These are phyloP conservation scores for Acrobasis repandana DNA, from an alignment of 2,888 invertebrate genomes.

Conservation along the genomic window DNA sequence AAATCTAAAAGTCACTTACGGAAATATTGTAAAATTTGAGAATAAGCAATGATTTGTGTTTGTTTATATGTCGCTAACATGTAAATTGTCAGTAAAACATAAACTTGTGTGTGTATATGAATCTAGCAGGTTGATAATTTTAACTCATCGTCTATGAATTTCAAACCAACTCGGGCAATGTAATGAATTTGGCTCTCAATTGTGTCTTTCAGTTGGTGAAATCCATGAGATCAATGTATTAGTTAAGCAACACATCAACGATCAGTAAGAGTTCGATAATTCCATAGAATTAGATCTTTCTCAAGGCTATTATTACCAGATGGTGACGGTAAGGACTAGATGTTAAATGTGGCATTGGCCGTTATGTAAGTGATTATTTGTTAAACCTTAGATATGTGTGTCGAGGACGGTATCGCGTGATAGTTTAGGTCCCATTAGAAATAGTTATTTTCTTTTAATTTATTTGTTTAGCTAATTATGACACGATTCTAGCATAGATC, in stretches of 20 bases:
- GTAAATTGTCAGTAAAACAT: no score
- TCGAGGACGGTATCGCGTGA: not conserved
- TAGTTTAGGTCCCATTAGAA: not conserved
- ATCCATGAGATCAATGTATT: not conserved
- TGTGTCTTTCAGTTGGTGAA: not conserved
- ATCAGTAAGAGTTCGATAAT: slow-evolving; percentile 8
- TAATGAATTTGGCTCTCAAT: not conserved
- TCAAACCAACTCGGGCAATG: not conserved
- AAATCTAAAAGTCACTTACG: no score
- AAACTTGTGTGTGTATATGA: no score
- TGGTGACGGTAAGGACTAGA: not conserved
- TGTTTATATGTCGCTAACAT: no score
- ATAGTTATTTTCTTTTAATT: not conserved
- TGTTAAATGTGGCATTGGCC: not conserved
- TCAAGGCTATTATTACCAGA: not conserved
- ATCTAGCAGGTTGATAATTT: no score
- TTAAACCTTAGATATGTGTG: not conserved
- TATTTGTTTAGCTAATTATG: not conserved
- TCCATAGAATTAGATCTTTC: slow-evolving; percentile 9
- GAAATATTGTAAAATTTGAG: no score
- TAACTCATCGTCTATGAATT: no score
- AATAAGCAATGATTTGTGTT: no score
- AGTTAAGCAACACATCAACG: not conserved
- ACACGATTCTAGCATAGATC: no score
- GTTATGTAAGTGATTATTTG: slow-evolving; percentile 8